Percentiles rank a stretch among this genome's conserved stretches.
Conservation (phyloP, 2,113 vertebrate species). For the Psilopogon haemacephalus region DNA sequence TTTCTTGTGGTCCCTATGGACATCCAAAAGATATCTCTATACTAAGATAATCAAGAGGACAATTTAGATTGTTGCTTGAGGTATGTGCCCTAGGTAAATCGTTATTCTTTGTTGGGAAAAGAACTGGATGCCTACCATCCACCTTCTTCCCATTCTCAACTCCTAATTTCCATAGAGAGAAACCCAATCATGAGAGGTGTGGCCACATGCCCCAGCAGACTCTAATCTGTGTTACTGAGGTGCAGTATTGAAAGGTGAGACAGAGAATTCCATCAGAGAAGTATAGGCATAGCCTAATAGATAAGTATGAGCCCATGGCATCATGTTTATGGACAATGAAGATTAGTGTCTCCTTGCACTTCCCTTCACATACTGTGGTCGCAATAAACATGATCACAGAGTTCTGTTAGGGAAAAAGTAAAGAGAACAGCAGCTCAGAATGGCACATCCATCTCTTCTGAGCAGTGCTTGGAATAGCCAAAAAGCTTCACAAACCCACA, state of each 20-base stretch:
- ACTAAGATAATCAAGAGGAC: background rate
- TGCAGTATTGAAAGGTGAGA: background rate
- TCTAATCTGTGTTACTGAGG: background rate
- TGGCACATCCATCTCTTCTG: background rate
- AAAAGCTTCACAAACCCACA: background rate
- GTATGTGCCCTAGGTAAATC: background rate
- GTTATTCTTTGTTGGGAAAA: fast-evolving
- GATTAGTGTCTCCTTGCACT: background rate
- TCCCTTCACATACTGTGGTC: background rate
- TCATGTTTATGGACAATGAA: background rate
- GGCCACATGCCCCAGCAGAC: background rate
- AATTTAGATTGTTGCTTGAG: background rate
- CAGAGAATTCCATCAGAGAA: background rate
- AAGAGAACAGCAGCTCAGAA: background rate
- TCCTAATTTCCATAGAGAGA: background rate
- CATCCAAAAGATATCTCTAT: background rate
- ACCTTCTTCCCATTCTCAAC: background rate
- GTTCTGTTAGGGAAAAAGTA: background rate
- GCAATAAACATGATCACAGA: background rate
- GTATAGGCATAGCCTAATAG: background rate
- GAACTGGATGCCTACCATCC: background rate
- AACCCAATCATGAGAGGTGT: background rate
- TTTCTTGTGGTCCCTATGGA: background rate
- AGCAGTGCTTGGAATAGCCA: background rate
- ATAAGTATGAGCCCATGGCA: background rate